phyloP scores from a whole-genome alignment of 2,797 vertebrate species.

The Cyprinella venusta region DNA sequence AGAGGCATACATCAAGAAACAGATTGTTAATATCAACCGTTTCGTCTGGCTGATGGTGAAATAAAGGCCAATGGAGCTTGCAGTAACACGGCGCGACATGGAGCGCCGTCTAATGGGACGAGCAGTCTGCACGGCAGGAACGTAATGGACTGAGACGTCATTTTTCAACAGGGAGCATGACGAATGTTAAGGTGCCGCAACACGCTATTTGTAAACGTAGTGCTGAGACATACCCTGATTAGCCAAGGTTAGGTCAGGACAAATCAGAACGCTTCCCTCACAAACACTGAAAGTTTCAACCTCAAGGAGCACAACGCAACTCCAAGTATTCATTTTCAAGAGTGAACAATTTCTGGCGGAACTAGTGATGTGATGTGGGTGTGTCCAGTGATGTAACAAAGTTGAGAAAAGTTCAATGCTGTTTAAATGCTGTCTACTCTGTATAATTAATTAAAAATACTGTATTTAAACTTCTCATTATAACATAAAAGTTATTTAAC shows the following conservation, averaged over 20 bases:
- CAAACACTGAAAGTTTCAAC: not conserved
- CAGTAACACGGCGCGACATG: constrained; percentile 80
- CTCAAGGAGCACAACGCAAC: not conserved
- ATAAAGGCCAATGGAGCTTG: constrained; percentile 88
- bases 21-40: constrained; percentile 87
- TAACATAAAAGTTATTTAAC: not conserved
- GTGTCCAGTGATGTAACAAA: not conserved
- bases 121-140: constrained; percentile 77
- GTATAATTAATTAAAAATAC: not conserved
- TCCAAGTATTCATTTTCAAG: not conserved
- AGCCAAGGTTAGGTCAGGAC: constrained; percentile 66
- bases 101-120: constrained; percentile 80
- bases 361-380: not conserved
- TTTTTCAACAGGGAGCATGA: constrained; percentile 80
- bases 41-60: constrained; percentile 84
- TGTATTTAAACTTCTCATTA: not conserved
- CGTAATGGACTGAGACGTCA: constrained; percentile 84
- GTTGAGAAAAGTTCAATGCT: not conserved
- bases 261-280: constrained; percentile 56
- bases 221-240: constrained; percentile 77
- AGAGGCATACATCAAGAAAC: constrained; percentile 81
- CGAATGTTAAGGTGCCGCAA: constrained; percentile 80
- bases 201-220: constrained; percentile 75
- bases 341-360: not conserved
- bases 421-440: too few relatives aligned